Evolutionary conservation across 2,113 vertebrate genomes (phyloP).

Genomic region (Thinocorus orbignyianus): DNA sequence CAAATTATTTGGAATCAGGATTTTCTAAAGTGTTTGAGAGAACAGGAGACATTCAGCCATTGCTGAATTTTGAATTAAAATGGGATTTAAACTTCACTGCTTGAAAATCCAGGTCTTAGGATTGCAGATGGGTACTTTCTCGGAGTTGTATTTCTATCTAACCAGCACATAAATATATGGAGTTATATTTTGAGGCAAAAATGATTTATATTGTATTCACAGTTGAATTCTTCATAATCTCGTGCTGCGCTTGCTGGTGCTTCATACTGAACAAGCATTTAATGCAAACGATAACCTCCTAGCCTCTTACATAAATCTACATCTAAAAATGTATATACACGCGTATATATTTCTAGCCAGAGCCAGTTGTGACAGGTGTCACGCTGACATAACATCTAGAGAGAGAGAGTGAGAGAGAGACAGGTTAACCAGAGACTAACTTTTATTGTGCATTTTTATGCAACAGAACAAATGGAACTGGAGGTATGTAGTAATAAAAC

Average conservation of each 20-base stretch:
- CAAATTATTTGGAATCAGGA: neutral
- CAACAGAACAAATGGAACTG: conserved; percentile 80
- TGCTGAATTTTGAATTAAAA: conserved; percentile 23
- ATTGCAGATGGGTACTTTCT: neutral
- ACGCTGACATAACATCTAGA: neutral
- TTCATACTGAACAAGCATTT: neutral
- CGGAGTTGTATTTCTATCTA: neutral
- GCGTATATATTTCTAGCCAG: neutral
- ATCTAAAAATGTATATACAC: neutral
- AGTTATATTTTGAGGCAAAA: neutral
- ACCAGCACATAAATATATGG: neutral
- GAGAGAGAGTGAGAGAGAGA: neutral
- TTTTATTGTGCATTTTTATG: conserved; percentile 82
- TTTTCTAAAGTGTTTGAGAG: neutral
- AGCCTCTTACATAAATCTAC: neutral
- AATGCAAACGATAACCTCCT: neutral
- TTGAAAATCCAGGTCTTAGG: conserved; percentile 33
- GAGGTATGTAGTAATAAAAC: conserved; percentile 82
- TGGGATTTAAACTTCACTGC: neutral
- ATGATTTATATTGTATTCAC: neutral
- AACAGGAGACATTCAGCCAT: neutral
- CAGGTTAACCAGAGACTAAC: conserved; percentile 67
- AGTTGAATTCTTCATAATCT: neutral
- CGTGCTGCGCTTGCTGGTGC: neutral
- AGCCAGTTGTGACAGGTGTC: neutral